These are phyloP conservation scores for Lasius platythorax DNA, from an alignment of 2,888 invertebrate species.

Conservation along the genomic window DNA sequence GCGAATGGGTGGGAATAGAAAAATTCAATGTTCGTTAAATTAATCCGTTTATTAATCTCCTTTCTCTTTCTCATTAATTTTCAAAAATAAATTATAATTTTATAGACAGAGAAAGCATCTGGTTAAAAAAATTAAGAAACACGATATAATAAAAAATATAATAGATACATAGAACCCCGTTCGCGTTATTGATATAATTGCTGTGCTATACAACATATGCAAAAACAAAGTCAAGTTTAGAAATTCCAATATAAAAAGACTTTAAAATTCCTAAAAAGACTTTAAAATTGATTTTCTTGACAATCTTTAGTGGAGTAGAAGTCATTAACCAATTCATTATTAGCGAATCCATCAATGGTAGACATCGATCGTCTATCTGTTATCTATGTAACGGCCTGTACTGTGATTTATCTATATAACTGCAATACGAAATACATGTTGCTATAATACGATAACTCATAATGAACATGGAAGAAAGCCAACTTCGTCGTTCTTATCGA, in stretches of 20 bases:
- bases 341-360: neutral
- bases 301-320: neutral
- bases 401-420: neutral
- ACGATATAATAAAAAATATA: neutral
- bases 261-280: no score
- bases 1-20: neutral
- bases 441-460: constrained; percentile 31
- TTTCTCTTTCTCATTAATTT: neutral
- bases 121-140: no score
- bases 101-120: neutral
- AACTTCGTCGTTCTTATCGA: constrained; percentile 45
- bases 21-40: neutral
- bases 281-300: neutral
- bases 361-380: neutral
- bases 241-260: neutral
- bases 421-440: neutral
- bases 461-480: constrained; percentile 57
- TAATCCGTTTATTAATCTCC: neutral
- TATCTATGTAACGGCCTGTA: neutral
- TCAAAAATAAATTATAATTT: neutral
- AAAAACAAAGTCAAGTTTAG: neutral
- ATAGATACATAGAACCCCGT: no score
- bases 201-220: no score
- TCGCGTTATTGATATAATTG: neutral
- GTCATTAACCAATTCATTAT: neutral